Percentiles rank a stretch among this genome's conserved stretches.
phyloP scores from a whole-genome alignment of 2,797 vertebrate genomes.

The Rousettus madagascariensis region DNA sequence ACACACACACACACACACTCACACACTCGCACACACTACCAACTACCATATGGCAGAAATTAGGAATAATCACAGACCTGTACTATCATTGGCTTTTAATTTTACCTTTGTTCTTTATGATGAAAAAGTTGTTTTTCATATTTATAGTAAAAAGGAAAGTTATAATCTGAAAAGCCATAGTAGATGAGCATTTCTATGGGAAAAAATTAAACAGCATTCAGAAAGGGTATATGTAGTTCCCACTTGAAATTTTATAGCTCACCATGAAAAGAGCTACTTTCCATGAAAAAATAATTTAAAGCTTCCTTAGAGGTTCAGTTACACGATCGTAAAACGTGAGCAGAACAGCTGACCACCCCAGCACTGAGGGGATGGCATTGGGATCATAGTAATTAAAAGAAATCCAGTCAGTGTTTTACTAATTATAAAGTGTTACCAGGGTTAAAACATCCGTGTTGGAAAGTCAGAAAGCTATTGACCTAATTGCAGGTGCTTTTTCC shows the following conservation, averaged over 20 bases:
- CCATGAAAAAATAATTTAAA: conserved; percentile 42
- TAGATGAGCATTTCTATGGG: neutral
- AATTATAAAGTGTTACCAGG: conserved; percentile 60
- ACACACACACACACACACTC: conserved; percentile 51
- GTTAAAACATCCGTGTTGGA: conserved; percentile 63
- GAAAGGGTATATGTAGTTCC: neutral
- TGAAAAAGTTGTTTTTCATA: neutral
- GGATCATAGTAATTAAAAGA: conserved; percentile 63
- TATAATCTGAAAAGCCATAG: neutral
- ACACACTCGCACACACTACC: neutral
- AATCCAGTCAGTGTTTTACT: conserved; percentile 50
- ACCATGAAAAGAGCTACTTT: conserved; percentile 21
- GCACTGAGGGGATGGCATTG: neutral
- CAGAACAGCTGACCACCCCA: conserved; percentile 60
- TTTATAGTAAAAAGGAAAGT: conserved; percentile 43
- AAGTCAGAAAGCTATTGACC: conserved; percentile 67
- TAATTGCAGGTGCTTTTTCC: conserved; percentile 51
- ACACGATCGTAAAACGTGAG: conserved; percentile 61
- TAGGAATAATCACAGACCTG: conserved; percentile 52
- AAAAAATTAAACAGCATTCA: conserved; percentile 47
- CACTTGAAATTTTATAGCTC: conserved; percentile 50
- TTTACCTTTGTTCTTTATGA: conserved; percentile 27
- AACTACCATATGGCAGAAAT: conserved; percentile 64
- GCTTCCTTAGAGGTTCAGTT: conserved; percentile 45
- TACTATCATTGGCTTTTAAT: conserved; percentile 67